These are phyloP conservation scores for Caenorhabditis japonica DNA, from an alignment of 2,888 invertebrate genomes.

Conservation along the genomic window DNA sequence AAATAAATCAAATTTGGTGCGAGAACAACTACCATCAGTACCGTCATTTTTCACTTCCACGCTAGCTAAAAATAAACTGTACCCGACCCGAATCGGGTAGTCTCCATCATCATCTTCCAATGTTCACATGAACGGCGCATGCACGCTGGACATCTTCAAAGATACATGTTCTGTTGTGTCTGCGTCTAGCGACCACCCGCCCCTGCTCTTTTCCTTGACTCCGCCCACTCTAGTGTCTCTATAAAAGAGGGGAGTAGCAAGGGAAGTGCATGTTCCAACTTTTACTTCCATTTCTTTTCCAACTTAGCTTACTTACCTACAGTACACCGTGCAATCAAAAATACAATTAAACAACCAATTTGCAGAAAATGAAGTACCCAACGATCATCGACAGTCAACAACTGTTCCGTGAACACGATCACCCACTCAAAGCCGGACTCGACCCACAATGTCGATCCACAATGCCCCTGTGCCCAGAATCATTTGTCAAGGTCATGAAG, in stretches of 20 bases:
- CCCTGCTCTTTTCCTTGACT: conserved; percentile 30
- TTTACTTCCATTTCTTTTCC: background rate
- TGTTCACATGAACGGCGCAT: no score
- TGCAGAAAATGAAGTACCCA: conserved; percentile 51
- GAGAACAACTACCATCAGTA: no score
- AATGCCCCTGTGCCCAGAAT: conserved; percentile 37
- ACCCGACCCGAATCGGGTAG: no score
- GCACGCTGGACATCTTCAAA: conserved; percentile 47
- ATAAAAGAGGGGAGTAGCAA: conserved; percentile 28
- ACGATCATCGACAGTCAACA: conserved; percentile 34
- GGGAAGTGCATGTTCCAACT: conserved; percentile 8
- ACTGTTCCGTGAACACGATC: conserved; percentile 37
- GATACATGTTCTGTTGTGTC: conserved; percentile 26
- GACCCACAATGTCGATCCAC: conserved; percentile 37
- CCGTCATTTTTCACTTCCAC: no score
- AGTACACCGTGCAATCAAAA: background rate
- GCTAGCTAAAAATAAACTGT: no score
- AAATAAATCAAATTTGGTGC: no score
- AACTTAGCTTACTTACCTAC: background rate
- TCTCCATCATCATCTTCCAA: no score
- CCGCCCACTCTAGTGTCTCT: conserved; percentile 20
- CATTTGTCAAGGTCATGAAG: conserved; percentile 60
- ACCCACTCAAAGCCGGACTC: conserved; percentile 37
- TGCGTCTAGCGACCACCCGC: conserved; percentile 34
- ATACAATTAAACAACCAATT: background rate